Evolutionary conservation across 2,797 vertebrate species (phyloP).

Genomic region (Mallotus villosus): DNA sequence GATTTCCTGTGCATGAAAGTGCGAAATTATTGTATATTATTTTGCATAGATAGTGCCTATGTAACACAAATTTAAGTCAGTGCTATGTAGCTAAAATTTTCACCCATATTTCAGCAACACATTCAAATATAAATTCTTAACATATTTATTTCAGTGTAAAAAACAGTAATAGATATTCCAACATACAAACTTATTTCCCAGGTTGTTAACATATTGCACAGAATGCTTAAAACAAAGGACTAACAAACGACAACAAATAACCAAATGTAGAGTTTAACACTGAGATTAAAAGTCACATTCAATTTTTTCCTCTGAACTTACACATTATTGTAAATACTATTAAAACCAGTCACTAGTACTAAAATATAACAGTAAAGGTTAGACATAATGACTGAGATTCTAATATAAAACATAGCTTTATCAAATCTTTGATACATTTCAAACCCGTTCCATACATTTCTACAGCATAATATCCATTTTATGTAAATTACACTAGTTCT

Average conservation of each 20-base stretch:
- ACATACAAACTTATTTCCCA: conserved; percentile 5
- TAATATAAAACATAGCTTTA: conserved; percentile 41
- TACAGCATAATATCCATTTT: conserved; percentile 4
- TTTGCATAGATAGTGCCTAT: not conserved
- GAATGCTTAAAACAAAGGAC: conserved; percentile 2
- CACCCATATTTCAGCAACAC: not conserved
- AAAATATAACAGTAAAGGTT: conserved; percentile 39
- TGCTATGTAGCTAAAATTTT: not conserved
- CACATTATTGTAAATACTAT: conserved; percentile 59
- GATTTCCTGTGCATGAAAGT: not conserved
- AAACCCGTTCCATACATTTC: conserved; percentile 17
- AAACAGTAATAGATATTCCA: conserved; percentile 10
- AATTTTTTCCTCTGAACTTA: conserved; percentile 56
- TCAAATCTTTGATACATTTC: conserved; percentile 25
- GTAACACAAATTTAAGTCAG: not conserved
- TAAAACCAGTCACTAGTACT: conserved; percentile 52
- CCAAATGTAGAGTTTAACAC: conserved; percentile 32
- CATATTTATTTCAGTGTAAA: conserved; percentile 7
- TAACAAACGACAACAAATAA: conserved; percentile 6
- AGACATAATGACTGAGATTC: conserved; percentile 30
- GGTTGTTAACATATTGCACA: conserved; percentile 17
- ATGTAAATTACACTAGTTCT: not conserved
- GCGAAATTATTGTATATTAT: not conserved
- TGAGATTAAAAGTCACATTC: conserved; percentile 59
- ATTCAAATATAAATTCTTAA: conserved; percentile 9